phyloP scores from a whole-genome alignment of 2,888 invertebrate species.

The Ophioninae sp. region DNA sequence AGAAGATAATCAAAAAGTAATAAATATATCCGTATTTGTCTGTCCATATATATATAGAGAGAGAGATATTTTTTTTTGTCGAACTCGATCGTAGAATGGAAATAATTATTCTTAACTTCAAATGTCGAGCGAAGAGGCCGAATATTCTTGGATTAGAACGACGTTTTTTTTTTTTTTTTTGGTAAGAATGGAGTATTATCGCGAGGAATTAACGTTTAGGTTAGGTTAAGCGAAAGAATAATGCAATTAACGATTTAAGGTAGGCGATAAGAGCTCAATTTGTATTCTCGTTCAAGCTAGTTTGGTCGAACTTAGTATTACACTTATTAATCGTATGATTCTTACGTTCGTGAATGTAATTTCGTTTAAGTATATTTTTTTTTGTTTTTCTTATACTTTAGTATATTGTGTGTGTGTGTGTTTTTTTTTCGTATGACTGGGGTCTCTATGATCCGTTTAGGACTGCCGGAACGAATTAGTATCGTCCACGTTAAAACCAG shows the following conservation, averaged over 20 bases:
- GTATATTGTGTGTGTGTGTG: background rate
- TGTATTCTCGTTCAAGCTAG: background rate
- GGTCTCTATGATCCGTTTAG: conserved; percentile 70
- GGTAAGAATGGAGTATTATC: conserved; percentile 49
- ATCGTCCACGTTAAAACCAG: conserved; percentile 71
- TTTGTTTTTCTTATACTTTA: background rate
- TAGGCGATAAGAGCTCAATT: conserved; percentile 34
- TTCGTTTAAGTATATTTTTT: background rate
- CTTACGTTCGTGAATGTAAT: background rate
- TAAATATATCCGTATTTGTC: background rate
- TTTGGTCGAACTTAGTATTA: conserved; percentile 13
- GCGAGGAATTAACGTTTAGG: conserved; percentile 4
- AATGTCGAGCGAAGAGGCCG: background rate
- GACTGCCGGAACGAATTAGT: conserved; percentile 64
- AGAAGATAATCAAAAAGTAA: background rate
- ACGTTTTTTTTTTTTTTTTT: background rate
- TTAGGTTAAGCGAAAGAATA: conserved; percentile 36
- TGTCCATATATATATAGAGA: background rate
- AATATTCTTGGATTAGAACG: conserved; percentile 5
- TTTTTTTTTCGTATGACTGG: conserved; percentile 72
- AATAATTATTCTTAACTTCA: background rate
- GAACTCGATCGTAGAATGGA: background rate
- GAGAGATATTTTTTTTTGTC: background rate
- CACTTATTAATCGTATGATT: background rate
- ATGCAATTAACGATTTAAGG: conserved; percentile 58